phyloP scores from a whole-genome alignment of 2,113 vertebrate species.

The Dipodomys ordii region DNA sequence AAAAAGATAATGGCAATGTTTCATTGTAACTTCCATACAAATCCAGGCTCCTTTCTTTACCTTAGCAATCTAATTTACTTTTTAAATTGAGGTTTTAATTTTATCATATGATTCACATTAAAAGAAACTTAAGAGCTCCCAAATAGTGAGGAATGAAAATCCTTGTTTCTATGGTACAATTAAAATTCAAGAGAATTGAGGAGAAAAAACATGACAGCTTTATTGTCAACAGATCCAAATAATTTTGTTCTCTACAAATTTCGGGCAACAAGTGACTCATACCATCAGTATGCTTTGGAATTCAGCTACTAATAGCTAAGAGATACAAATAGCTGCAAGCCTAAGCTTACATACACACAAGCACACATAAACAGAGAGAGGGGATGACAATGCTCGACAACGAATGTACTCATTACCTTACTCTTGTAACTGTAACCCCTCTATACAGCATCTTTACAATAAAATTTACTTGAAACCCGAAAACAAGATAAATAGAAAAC shows the following conservation, averaged over 20 bases:
- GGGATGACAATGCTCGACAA: no score
- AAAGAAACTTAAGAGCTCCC: background rate
- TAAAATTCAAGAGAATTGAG: no score
- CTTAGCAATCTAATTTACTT: background rate
- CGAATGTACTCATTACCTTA: no score
- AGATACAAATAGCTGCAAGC: background rate
- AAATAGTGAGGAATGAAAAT: background rate
- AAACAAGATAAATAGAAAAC: background rate
- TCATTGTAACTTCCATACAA: background rate
- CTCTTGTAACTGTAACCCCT: no score
- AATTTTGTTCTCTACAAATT: no score
- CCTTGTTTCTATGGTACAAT: no score
- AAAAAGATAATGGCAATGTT: fast-evolving
- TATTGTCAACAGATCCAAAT: no score
- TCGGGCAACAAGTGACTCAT: no score
- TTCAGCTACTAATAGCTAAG: no score
- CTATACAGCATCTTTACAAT: no score
- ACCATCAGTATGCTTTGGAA: background rate
- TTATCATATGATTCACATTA: background rate
- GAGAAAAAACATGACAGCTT: background rate
- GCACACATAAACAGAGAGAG: no score
- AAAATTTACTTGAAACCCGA: no score
- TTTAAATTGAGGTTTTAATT: background rate
- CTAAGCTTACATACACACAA: background rate
- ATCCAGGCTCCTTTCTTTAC: background rate